A percentile compares a stretch with the other conserved stretches of the same genome.
phyloP scores from a whole-genome alignment of 1,140 invertebrate genomes.

The Lethrus apterus region DNA sequence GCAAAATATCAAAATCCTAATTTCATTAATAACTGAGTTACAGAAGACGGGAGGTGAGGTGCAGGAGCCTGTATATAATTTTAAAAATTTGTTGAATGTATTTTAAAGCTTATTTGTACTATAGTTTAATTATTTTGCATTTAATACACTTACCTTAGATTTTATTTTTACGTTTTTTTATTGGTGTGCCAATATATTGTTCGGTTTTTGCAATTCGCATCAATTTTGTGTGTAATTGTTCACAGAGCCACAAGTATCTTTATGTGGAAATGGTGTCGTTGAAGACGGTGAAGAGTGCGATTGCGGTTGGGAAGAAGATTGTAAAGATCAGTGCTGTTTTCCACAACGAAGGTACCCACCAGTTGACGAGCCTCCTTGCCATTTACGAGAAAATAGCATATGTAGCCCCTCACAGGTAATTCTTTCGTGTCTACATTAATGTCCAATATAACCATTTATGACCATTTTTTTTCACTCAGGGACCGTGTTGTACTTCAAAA shows the following conservation, averaged over 20 bases:
- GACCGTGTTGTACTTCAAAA: slow-evolving; percentile 87
- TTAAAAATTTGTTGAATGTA: neutral
- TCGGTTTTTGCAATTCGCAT: too few species aligned
- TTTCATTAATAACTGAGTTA: too few species aligned
- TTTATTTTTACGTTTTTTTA: neutral
- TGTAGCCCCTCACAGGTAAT: slow-evolving; percentile 76
- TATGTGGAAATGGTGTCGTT: slow-evolving; percentile 96
- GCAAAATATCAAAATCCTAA: too few species aligned
- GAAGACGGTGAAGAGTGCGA: slow-evolving; percentile 96
- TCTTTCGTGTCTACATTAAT: slow-evolving; percentile 1
- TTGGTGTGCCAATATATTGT: too few species aligned
- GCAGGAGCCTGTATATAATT: too few species aligned
- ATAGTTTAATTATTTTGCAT: neutral
- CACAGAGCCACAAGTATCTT: slow-evolving; percentile 75
- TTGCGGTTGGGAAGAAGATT: slow-evolving; percentile 96
- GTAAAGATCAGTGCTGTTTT: slow-evolving; percentile 87
- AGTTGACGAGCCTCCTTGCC: slow-evolving; percentile 71
- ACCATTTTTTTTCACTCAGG: slow-evolving; percentile 50
- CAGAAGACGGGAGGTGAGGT: too few species aligned
- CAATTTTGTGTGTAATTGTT: neutral
- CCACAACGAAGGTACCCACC: slow-evolving; percentile 76
- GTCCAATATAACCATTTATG: neutral
- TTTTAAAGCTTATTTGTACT: neutral
- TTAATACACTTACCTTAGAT: neutral
- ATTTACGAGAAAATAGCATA: slow-evolving; percentile 64